Conservation (phyloP, 2,888 invertebrate genomes). For the Amiota minor region DNA sequence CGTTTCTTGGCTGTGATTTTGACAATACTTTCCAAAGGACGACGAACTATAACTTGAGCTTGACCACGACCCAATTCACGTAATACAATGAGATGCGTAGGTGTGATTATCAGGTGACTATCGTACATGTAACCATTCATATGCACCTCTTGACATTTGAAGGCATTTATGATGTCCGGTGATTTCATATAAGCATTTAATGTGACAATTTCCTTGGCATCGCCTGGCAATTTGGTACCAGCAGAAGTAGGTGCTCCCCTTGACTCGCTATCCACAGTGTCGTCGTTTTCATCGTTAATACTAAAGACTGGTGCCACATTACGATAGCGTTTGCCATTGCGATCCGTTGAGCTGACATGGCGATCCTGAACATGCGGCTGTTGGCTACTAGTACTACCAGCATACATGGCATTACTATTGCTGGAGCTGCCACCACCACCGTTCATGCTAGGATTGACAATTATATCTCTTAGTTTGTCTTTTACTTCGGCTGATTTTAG, state of each 20-base stretch:
- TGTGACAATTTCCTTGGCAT: conserved; percentile 85
- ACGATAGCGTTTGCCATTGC: conserved; percentile 89
- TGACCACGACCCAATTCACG: conserved; percentile 83
- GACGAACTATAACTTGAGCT: conserved; percentile 88
- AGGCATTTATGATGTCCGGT: conserved; percentile 88
- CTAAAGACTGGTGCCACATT: conserved; percentile 95
- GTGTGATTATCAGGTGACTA: conserved; percentile 89
- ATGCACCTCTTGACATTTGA: conserved; percentile 93
- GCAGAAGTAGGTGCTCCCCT: conserved; percentile 67
- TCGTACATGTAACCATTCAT: conserved; percentile 91
- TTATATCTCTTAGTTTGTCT: conserved; percentile 92
- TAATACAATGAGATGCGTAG: conserved; percentile 88
- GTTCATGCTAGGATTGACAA: conserved; percentile 82
- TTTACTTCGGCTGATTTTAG: conserved; percentile 93
- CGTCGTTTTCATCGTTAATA: conserved; percentile 90
- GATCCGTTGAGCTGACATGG: conserved; percentile 89
- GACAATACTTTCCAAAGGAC: conserved; percentile 92
- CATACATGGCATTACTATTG: conserved; percentile 29
- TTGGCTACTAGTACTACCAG: background rate
- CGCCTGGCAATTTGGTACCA: conserved; percentile 76
- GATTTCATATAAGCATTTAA: conserved; percentile 87
- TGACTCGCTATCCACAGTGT: conserved; percentile 57
- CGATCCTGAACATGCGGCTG: conserved; percentile 74
- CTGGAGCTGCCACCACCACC: conserved; percentile 31
- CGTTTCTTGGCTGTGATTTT: conserved; percentile 97